Percentiles rank a stretch among this genome's conserved stretches.
These are phyloP conservation scores for Hylyphantes graminicola DNA, from an alignment of 1,140 invertebrate genomes.

Conservation along the genomic window DNA sequence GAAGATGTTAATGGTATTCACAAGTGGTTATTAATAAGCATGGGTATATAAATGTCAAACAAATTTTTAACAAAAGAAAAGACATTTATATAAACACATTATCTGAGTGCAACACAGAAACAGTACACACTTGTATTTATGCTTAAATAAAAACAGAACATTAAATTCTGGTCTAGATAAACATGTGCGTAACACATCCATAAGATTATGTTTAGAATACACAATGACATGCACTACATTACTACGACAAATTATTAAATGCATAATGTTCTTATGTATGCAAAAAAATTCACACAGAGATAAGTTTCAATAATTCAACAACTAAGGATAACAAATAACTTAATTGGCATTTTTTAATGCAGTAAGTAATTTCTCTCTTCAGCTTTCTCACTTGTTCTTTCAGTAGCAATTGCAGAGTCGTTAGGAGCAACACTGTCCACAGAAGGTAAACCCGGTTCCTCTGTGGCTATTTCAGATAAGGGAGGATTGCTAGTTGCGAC, in stretches of 20 bases:
- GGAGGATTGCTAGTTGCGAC: not conserved
- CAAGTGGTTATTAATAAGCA: too few relatives aligned
- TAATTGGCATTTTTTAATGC: not conserved
- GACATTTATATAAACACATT: too few relatives aligned
- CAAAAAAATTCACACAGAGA: not conserved
- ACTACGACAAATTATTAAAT: not conserved
- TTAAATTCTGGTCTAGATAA: not conserved
- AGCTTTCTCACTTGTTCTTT: not conserved
- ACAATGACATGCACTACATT: not conserved
- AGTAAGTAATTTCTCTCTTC: conserved; percentile 34
- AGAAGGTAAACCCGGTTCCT: not conserved
- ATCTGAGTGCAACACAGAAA: too few relatives aligned
- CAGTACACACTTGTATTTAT: too few relatives aligned
- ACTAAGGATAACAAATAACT: not conserved
- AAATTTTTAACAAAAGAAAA: too few relatives aligned
- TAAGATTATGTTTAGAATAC: not conserved
- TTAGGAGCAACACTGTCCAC: not conserved
- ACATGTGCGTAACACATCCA: not conserved
- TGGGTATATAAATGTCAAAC: too few relatives aligned
- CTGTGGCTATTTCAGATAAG: not conserved
- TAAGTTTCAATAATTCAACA: not conserved
- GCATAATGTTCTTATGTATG: not conserved
- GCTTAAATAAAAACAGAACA: not conserved
- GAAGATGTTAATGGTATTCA: too few relatives aligned
- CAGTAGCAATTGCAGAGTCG: not conserved